Evolutionary conservation across 2,888 invertebrate genomes (phyloP).

Genomic region (Rotaria sp.): DNA sequence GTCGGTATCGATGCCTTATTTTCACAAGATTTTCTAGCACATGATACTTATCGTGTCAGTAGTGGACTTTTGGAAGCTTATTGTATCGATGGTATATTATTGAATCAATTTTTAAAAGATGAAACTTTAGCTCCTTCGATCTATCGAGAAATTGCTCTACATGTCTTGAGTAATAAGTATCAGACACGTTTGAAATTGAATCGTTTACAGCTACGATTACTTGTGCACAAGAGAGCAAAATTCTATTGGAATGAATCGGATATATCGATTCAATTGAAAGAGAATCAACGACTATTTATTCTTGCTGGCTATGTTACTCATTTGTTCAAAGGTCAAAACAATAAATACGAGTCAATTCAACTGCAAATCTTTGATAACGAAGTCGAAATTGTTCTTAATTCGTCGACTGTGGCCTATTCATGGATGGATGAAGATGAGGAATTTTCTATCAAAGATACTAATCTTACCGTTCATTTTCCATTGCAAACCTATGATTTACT

Average conservation of each 20-base stretch:
- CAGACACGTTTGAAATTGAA: neutral
- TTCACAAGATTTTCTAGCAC: neutral
- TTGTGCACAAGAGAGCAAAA: neutral
- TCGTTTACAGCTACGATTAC: neutral
- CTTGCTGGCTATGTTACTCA: neutral
- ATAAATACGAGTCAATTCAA: neutral
- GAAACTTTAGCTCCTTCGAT: neutral
- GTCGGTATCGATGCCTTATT: neutral
- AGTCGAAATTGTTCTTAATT: neutral
- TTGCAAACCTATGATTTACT: neutral
- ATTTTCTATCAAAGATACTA: neutral
- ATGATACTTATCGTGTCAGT: neutral
- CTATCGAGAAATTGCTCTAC: neutral
- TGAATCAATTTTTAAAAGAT: neutral
- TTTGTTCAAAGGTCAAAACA: neutral
- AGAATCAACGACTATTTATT: neutral
- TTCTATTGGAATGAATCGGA: neutral
- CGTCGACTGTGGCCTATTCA: neutral
- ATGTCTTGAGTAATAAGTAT: neutral
- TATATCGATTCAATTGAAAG: neutral
- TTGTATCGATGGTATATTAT: neutral
- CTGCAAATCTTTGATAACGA: neutral
- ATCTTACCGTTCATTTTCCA: neutral
- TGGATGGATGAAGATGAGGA: neutral
- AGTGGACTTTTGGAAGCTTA: neutral